Conservation (phyloP, 2,797 vertebrate genomes). For the Tokudaia muenninki region DNA sequence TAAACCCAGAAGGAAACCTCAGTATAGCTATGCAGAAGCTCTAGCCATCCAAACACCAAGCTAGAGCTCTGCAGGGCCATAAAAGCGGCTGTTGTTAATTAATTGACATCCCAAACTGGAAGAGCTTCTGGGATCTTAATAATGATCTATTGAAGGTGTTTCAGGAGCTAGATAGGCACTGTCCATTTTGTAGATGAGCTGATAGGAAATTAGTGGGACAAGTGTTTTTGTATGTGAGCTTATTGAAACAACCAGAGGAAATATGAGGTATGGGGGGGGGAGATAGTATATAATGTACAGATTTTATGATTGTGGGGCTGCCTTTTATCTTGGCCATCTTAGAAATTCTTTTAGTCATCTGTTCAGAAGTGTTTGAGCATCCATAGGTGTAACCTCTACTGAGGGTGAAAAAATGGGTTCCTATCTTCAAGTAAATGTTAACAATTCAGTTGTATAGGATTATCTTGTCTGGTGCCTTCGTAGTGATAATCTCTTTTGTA, state of each 20-base stretch:
- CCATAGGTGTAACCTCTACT: constrained; percentile 1
- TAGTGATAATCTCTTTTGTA: constrained; percentile 27
- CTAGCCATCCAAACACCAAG: not conserved
- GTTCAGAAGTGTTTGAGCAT: constrained; percentile 40
- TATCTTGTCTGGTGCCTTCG: not conserved
- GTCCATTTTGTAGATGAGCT: constrained; percentile 27
- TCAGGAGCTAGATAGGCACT: not conserved
- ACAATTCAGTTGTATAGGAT: constrained; percentile 18
- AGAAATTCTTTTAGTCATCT: constrained; percentile 35
- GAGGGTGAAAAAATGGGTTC: constrained; percentile 56
- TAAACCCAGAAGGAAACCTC: constrained; percentile 2
- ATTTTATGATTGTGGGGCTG: not conserved
- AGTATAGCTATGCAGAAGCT: not conserved
- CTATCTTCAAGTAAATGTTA: constrained; percentile 18
- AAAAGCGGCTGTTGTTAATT: constrained; percentile 22
- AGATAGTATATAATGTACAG: not conserved
- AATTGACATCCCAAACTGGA: not conserved
- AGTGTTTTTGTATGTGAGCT: not conserved
- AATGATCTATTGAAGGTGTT: not conserved
- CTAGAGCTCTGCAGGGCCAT: not conserved
- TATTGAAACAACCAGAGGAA: not conserved
- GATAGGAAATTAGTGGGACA: not conserved
- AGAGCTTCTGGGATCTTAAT: constrained; percentile 25
- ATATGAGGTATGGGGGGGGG: not conserved
- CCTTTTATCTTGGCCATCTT: constrained; percentile 27